Base-by-base conservation (phyloP, 2,797 vertebrate species). In the Thripadectes ignobilis region DNA sequence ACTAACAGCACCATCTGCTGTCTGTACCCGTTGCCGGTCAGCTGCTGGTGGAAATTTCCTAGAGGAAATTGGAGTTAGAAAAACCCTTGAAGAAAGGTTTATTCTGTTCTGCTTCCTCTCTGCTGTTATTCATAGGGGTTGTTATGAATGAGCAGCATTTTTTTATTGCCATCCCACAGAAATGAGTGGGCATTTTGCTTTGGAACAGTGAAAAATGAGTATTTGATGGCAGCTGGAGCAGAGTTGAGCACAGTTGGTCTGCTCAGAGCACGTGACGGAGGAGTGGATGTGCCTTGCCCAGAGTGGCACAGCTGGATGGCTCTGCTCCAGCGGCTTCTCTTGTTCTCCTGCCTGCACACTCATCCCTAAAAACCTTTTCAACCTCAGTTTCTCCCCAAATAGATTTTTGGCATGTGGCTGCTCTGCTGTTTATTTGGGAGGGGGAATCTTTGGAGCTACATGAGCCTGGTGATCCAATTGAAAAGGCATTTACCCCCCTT, bases 1-100 rank as follows among this genome's bases (percentile, higher is more conserved):
- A 61, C 65, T 27, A 18, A 89, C 6, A 94, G 88, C 92, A 89
- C 94, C 95, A 91, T 66, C 95, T 94, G 85, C 81, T 95, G 95
- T 85, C 72, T 39, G 61, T 6, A 0, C 10, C 19, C n/a, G 38
- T 19, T 38, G 4, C 59, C 71, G 30, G 29, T 46, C 63, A 39
- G 39, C 23, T 34, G 51, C 48, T 9, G n/a, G 3, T 82, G 81
- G 72, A 76, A 78, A 72, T 45, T 76, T 91, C 94, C 88, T 17
- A 21, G 57, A 49, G 68, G 46, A 46, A 48, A 32, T 55, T 29
- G 2, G 30, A 29, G 6, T 51, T 63, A 39, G 51, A 32, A 74
- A 21, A 77, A 59, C 6, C 52, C 38, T 61, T n/a, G 14, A 80
- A 89, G 57, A 86, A 73, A 32, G 74, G 27, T 45, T 89, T 57